Percentiles rank a stretch among this genome's conserved stretches.
These are phyloP conservation scores for Trichogramma dendrolimi DNA, from an alignment of 2,888 invertebrate species.

Conservation along the genomic window DNA sequence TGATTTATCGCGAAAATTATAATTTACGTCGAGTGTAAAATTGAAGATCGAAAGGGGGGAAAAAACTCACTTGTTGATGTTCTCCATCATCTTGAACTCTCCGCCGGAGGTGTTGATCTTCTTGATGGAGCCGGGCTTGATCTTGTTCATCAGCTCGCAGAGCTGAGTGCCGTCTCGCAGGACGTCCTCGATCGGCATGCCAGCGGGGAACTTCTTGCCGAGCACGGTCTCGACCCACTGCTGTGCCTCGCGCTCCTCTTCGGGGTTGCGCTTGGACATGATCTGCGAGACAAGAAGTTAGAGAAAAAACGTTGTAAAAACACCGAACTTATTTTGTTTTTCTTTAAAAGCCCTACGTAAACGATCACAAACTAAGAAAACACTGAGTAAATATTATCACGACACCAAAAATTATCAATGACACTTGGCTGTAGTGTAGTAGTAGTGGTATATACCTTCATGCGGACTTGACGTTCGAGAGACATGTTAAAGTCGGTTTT, in stretches of 20 bases:
- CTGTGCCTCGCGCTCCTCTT: constrained; percentile 83
- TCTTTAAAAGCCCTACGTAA: background rate
- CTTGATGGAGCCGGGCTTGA: constrained; percentile 79
- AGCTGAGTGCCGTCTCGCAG: constrained; percentile 88
- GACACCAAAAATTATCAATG: background rate
- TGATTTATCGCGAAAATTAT: background rate
- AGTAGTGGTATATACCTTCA: constrained; percentile 63
- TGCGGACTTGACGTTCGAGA: constrained; percentile 87
- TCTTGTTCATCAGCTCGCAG: constrained; percentile 90
- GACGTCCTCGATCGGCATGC: constrained; percentile 80
- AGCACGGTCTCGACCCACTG: constrained; percentile 87
- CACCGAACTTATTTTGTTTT: background rate
- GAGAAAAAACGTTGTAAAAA: background rate
- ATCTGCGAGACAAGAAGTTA: constrained; percentile 56
- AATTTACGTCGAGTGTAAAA: background rate
- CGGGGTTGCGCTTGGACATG: constrained; percentile 76
- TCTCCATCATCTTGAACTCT: constrained; percentile 99
- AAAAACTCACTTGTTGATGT: constrained; percentile 80
- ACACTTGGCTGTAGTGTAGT: background rate
- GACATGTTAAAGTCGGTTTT: constrained; percentile 62
- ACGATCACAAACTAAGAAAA: constrained; percentile 3
- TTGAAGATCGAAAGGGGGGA: background rate
- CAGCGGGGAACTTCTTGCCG: constrained; percentile 81
- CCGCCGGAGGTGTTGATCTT: constrained; percentile 93
- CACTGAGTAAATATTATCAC: background rate